Base-by-base conservation (phyloP, 2,113 vertebrate genomes). In the Aythya baeri region DNA sequence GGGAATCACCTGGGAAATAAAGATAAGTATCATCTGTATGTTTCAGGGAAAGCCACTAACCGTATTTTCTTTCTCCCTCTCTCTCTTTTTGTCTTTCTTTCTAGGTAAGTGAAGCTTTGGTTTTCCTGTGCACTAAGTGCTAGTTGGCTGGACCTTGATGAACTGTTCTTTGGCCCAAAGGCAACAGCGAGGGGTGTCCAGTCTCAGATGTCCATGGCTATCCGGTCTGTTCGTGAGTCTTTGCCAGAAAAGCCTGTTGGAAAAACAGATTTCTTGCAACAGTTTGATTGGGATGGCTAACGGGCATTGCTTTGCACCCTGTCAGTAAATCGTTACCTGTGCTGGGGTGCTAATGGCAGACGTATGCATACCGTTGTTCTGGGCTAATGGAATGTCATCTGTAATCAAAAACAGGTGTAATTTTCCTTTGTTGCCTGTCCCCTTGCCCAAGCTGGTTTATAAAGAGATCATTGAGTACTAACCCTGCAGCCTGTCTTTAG, bases 71-170 rank as follows among this genome's bases (percentile, higher is more conserved):
- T 34, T 26, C 27, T 59, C 59, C 73, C 2, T 81, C 13, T 59
- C 59, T 78, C 2, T 83, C 13, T 81, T 54, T 58, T 74, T 82
- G 46, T 95, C 78, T 91, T 82, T 66, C 65, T 26, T 94, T 94
- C 27, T 98, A 98, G 98, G 98, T 98, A 98, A 98, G 98, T 98
- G 97, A 96, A 95, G 76, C 31, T 61, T 86, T 85, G 71, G 9
- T 94, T 96, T 96, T 96, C 80, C 58, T 90, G 3, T 78, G 75
- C 74, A 86, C 18, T 71, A 86, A 34, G 73, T 75, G 36, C 83
- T n/a, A 16, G 29, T 11, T 91, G 54, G 55, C 68, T 66, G 77
- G 20, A 8, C 52, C 14, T 1, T 38, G 63, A 59, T 71, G 78
- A 88, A 57, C 81, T 44, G 31, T 65, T 91, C 89, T 43, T 67